A percentile compares a stretch with the other conserved stretches of the same genome.
These are phyloP conservation scores for Lutjanus argentimaculatus DNA, from an alignment of 2,797 vertebrate genomes.

Conservation along the genomic window DNA sequence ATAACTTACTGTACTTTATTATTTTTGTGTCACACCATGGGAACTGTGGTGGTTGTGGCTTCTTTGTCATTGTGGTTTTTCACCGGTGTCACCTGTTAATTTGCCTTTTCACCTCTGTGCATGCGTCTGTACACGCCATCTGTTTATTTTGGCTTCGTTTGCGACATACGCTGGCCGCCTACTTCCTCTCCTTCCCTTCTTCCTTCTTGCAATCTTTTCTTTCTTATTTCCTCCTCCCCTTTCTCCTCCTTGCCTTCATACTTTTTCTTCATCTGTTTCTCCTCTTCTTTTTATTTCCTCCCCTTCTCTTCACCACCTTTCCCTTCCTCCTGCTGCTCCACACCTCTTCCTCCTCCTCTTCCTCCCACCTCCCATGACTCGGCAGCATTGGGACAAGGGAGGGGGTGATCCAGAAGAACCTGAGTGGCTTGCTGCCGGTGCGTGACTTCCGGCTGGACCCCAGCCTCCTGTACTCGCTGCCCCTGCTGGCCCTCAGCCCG, in stretches of 20 bases:
- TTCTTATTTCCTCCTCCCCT: slow-evolving; percentile 52
- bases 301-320: slow-evolving; percentile 40
- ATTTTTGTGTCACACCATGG: slow-evolving; percentile 18
- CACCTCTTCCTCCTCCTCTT: slow-evolving; percentile 47
- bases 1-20: not conserved
- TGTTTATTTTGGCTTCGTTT: slow-evolving; percentile 48
- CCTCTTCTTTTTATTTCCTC: slow-evolving; percentile 47
- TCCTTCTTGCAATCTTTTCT: slow-evolving; percentile 1
- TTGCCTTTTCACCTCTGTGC: slow-evolving; percentile 51
- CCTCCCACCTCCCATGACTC: slow-evolving; percentile 83
- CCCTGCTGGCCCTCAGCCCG: slow-evolving; percentile 96
- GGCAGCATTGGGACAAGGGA: slow-evolving; percentile 99
- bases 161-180: slow-evolving; percentile 67
- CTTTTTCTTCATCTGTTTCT: slow-evolving; percentile 36
- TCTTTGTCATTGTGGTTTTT: slow-evolving; percentile 19
- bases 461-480: slow-evolving; percentile 98
- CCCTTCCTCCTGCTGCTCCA: slow-evolving; percentile 42
- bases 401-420: slow-evolving; percentile 99
- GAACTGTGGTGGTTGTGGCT: slow-evolving; percentile 26
- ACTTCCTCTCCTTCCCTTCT: slow-evolving; percentile 81
- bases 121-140: slow-evolving; percentile 42
- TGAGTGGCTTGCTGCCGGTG: slow-evolving; percentile 97
- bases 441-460: slow-evolving; percentile 97
- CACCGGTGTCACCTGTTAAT: slow-evolving; percentile 23
- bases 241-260: slow-evolving; percentile 23